Evolutionary conservation across 1,140 invertebrate species (phyloP), one percentile per base, ranked within the genome.

Genomic region (Ceratosolen solmsi): DNA sequence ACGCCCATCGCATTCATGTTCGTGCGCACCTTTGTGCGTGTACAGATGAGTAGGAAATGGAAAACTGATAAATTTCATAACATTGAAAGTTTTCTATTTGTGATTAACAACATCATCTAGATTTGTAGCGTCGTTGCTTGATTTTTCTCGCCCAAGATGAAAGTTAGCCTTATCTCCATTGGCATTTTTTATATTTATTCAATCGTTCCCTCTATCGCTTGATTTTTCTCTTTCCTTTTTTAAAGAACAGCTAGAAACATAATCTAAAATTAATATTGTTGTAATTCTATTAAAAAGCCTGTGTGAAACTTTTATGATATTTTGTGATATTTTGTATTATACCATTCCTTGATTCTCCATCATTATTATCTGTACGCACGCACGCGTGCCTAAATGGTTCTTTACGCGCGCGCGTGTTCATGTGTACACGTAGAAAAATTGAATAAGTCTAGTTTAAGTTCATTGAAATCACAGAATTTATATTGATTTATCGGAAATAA

Each of bases 41-140:
- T 38, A 38, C 33, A 20, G 0, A n/a, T 11, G 25, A 25, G 11
- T 3, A 17, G 4, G n/a, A n/a, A 56, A 54, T 36, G 7, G 30
- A 17, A 22, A 25, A 1, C 49, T 27, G 41, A 22, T 30, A 51
- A 51, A 73, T 54, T 71, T 71, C 46, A 73, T 54, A 17, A 54
- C 13, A 11, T 54, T 30, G 49, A n/a, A 73, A 54, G 33, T 73
- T 56, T 36, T 73, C 49, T 54, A 56, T 73, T 54, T 49, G 22
- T 27, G 70, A 71, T 49, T 49, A 41, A 71, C 49, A 41, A 7
- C 25, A 49, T 71, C 27, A 49, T 71, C 27, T 71, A 41, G 13
- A 9, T 25, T 46, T 68, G 36, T 20, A 11, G 13, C 3, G 2
- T 22, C 20, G 0, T 9, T 41, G 17, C 33, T 41, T 68, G 13